Percentiles rank a stretch among this genome's conserved stretches.
Evolutionary conservation across 2,888 invertebrate genomes (phyloP).

Genomic region (Campoplex capitator): DNA sequence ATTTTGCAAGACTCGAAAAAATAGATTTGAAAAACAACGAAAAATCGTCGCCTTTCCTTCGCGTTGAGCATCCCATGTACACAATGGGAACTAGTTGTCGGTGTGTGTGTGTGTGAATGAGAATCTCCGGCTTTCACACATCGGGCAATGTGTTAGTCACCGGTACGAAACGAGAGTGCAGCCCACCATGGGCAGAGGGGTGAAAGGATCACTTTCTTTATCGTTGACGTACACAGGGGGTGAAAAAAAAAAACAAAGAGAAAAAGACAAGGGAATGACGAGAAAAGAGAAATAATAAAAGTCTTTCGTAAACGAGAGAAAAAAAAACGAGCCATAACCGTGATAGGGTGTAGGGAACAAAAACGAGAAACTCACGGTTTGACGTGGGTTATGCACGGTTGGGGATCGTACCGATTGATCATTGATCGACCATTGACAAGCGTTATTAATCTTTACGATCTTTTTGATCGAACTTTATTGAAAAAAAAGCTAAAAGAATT

Average conservation of each 20-base stretch:
- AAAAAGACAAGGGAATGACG: slow-evolving; percentile 20
- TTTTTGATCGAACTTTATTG: not conserved
- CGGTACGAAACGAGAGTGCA: slow-evolving; percentile 42
- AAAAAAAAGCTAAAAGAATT: not conserved
- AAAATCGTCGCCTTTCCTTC: not conserved
- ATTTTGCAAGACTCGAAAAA: not conserved
- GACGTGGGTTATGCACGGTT: slow-evolving; percentile 11
- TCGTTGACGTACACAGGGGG: slow-evolving; percentile 33
- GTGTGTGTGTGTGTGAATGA: slow-evolving; percentile 41
- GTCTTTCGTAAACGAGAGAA: not conserved
- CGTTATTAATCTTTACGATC: slow-evolving; percentile 14
- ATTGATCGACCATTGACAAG: slow-evolving; percentile 16
- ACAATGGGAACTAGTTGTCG: not conserved
- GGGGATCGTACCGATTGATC: slow-evolving; percentile 13
- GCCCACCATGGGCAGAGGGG: slow-evolving; percentile 43
- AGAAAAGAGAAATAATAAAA: slow-evolving; percentile 33
- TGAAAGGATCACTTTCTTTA: slow-evolving; percentile 59
- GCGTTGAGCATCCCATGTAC: not conserved
- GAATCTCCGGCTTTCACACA: slow-evolving; percentile 49
- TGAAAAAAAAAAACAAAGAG: slow-evolving; percentile 1
- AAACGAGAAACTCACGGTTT: slow-evolving; percentile 16
- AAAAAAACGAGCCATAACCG: slow-evolving; percentile 17
- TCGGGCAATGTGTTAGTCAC: slow-evolving; percentile 60
- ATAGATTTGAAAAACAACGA: not conserved
- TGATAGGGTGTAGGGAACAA: slow-evolving; percentile 11